phyloP scores from a whole-genome alignment of 2,888 invertebrate species.

The Zygogramma bicolorata region DNA sequence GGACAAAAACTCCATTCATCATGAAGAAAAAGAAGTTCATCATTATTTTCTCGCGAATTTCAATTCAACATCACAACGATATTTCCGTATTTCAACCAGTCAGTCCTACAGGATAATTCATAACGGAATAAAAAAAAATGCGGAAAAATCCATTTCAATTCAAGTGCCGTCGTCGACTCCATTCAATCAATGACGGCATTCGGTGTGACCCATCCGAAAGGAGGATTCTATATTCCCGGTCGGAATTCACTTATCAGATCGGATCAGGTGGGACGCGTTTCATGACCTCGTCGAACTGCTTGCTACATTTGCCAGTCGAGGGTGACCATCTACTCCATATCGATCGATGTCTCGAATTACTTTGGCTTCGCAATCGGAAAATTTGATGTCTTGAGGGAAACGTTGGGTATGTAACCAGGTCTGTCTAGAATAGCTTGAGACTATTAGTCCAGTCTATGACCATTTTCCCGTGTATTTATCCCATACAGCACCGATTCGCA shows the following conservation, averaged over 20 bases:
- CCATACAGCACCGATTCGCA: no score
- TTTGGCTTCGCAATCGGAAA: neutral
- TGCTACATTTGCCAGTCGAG: neutral
- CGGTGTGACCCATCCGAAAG: slow-evolving; percentile 2
- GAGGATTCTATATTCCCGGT: neutral
- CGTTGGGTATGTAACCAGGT: neutral
- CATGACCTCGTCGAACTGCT: slow-evolving; percentile 1
- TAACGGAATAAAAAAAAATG: neutral
- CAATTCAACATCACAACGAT: neutral
- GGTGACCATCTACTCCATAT: neutral
- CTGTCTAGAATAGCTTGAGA: neutral
- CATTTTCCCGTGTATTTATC: no score
- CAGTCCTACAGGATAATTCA: neutral
- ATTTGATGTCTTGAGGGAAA: neutral
- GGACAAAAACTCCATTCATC: no score
- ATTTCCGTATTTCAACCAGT: neutral
- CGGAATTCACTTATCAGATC: slow-evolving; percentile 1
- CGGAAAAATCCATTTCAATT: neutral
- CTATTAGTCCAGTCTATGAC: no score
- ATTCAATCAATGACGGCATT: neutral
- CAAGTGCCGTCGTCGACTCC: neutral
- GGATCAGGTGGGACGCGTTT: neutral
- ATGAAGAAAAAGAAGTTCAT: no score
- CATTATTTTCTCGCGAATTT: no score
- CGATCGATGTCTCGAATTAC: neutral